Base-by-base conservation (phyloP, 92 coral and sea anemone species). In the Actinernus sp. region DNA sequence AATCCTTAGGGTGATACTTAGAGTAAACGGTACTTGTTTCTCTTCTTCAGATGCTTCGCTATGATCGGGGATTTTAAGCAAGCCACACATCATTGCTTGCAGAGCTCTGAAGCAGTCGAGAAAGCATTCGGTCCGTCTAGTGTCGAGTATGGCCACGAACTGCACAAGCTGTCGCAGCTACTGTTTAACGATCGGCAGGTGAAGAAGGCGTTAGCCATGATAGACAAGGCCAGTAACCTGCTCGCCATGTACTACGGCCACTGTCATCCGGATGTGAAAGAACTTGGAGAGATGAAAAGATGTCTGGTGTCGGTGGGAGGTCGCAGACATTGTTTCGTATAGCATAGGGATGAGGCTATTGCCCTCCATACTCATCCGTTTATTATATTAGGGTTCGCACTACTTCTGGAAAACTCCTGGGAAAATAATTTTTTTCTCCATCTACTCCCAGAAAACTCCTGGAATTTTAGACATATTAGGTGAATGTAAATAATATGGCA, bases 71-170 rank as follows among this genome's bases (percentile, higher is more conserved):
- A 94, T 65, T 94, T 91, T 83, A 88, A 83, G 71, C 84, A 90
- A 61, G 97, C 98, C 18, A 79, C 97, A n/a, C 74, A 87, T 57
- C 86, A 91, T 88, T 94, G 98, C 71, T 46, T 82, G 8, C 95
- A 79, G 38, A 94, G 98, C 80, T 91, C 95, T 24, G 97, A 88
- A 53, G 88, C 97, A 41, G 98, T 94, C 20, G 95, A 86, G 57
- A 91, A 88, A 49, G 86, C 79, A 3, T 94, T 87, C 44, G 98
- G 98, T 38, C 62, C 97, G 13, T 78, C 93, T 25, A 94, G 98
- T 69, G 92, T 94, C 17, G 98, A 94, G 64, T 94, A 91, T 57
- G 98, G 89, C 9, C 93, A 94, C 64, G 98, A 94, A 45, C 95
- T 94, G 32, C 95, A 90, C 87, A 94, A 94, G 40, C 88, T 94